phyloP scores from a whole-genome alignment of 2,797 vertebrate species.

The Thalassophryne amazonica region DNA sequence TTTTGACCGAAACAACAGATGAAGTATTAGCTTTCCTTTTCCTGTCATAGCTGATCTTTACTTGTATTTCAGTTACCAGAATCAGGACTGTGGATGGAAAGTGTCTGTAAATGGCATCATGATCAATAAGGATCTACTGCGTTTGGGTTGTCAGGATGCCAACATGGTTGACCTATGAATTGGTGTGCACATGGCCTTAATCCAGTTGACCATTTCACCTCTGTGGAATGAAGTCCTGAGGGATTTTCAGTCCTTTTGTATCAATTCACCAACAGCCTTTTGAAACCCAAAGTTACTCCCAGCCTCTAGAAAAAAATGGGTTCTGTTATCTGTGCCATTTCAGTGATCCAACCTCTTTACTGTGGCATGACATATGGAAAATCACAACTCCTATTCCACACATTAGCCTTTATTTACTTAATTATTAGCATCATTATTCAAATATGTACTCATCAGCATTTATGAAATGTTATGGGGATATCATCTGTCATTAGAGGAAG shows the following conservation, averaged over 20 bases:
- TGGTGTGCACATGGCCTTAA: constrained; percentile 23
- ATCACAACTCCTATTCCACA: neutral
- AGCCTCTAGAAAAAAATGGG: constrained; percentile 28
- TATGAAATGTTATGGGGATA: no score
- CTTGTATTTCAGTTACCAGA: constrained; percentile 63
- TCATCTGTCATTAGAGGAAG: no score
- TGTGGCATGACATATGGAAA: constrained; percentile 23
- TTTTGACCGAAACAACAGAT: constrained; percentile 75
- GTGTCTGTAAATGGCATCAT: constrained; percentile 56
- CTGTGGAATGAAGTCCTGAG: constrained; percentile 1
- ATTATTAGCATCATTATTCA: no score
- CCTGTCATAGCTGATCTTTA: constrained; percentile 63
- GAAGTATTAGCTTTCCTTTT: constrained; percentile 81
- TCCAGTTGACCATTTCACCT: constrained; percentile 10
- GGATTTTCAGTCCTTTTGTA: constrained; percentile 8
- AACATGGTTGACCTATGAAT: constrained; percentile 37
- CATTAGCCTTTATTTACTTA: no score
- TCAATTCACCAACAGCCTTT: constrained; percentile 31
- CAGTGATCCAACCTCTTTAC: constrained; percentile 5
- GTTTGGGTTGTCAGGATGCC: constrained; percentile 52
- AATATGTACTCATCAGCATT: no score
- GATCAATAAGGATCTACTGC: constrained; percentile 51
- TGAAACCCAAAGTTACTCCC: constrained; percentile 52
- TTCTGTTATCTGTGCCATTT: constrained; percentile 6
- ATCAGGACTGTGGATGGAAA: constrained; percentile 57